Percentiles rank a stretch among this genome's conserved stretches.
Conservation (phyloP, 2,113 vertebrate species). For the Coptodon bakossiorum region DNA sequence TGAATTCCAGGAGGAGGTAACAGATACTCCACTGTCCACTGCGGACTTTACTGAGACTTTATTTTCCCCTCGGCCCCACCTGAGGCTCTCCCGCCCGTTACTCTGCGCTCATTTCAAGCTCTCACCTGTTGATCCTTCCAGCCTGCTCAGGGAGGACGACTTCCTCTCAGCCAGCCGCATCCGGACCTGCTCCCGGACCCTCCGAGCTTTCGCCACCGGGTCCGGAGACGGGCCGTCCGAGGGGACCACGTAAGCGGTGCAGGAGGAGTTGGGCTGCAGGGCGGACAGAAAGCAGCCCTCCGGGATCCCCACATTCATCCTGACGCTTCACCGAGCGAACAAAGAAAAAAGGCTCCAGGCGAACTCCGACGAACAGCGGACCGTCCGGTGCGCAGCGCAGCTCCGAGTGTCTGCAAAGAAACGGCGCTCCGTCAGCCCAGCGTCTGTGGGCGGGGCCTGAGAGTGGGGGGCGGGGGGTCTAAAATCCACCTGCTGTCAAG, state of each 20-base stretch:
- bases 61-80: neutral
- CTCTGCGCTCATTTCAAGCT: rapidly evolving
- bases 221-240: slow-evolving; percentile 47
- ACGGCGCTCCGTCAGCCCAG: neutral
- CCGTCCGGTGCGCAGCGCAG: neutral
- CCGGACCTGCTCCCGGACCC: slow-evolving; percentile 74
- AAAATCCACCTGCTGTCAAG: slow-evolving; percentile 1
- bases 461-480: neutral
- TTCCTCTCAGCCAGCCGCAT: slow-evolving; percentile 69
- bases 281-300: slow-evolving; percentile 71
- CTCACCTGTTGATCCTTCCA: slow-evolving; percentile 61
- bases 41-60: neutral
- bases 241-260: slow-evolving; percentile 68
- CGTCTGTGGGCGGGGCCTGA: slow-evolving; percentile 15
- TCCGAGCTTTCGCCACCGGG: slow-evolving; percentile 45
- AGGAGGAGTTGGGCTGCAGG: slow-evolving; percentile 63
- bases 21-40: neutral
- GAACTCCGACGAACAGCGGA: neutral
- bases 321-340: neutral
- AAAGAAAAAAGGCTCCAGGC: neutral
- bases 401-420: neutral
- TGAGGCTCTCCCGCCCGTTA: neutral
- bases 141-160: slow-evolving; percentile 43
- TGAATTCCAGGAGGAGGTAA: neutral
- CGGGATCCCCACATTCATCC: slow-evolving; percentile 23